phyloP scores from a whole-genome alignment of 2,797 vertebrate genomes.

The Myotis pilosus region DNA sequence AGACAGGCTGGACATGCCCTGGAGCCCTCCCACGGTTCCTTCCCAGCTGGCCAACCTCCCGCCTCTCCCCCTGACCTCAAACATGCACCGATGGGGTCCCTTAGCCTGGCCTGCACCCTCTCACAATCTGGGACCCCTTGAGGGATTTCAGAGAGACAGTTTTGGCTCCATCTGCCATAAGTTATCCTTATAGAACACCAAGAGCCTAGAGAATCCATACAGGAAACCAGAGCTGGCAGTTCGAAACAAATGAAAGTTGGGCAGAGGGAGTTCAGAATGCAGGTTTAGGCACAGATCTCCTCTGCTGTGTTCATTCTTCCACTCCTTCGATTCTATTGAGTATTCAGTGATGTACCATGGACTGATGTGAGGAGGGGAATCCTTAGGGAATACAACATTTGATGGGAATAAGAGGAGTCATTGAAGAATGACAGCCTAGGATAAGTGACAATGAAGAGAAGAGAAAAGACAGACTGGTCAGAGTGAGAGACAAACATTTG shows the following conservation, averaged over 20 bases:
- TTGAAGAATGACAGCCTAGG: not conserved
- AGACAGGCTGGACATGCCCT: too few relatives aligned
- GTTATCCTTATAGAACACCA: not conserved
- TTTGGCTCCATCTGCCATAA: too few relatives aligned
- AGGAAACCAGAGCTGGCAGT: not conserved
- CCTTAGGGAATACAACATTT: not conserved
- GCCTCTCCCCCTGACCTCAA: too few relatives aligned
- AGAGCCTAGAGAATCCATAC: not conserved
- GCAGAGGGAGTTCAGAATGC: not conserved
- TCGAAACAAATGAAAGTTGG: not conserved
- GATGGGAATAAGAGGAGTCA: not conserved
- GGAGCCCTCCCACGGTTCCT: too few relatives aligned
- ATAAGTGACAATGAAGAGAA: not conserved
- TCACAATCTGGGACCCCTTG: too few relatives aligned
- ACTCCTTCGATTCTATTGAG: not conserved
- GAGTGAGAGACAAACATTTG: constrained; percentile 49
- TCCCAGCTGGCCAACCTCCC: too few relatives aligned
- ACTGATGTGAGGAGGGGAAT: not conserved
- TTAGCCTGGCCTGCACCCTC: too few relatives aligned
- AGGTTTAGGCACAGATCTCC: not conserved
- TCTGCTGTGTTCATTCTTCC: not conserved
- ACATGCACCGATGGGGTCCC: too few relatives aligned
- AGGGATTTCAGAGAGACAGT: too few relatives aligned
- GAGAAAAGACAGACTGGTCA: constrained; percentile 53
- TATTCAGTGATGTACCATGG: not conserved